Base-by-base conservation (phyloP, 2,888 invertebrate species). In the Eumerus sabulonum region DNA sequence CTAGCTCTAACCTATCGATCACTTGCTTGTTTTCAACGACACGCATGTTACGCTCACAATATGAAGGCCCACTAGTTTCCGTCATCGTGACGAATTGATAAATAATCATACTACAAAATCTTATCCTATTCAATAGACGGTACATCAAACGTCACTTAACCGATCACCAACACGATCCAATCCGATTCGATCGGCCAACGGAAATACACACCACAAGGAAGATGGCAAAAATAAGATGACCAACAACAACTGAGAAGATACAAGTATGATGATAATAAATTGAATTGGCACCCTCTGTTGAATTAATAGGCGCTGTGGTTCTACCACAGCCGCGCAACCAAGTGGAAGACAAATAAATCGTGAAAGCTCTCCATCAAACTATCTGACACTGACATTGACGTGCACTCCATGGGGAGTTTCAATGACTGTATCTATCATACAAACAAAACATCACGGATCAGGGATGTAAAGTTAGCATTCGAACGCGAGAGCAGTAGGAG, bases 341-440 rank as follows among this genome's bases (percentile, higher is more conserved):
- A 27, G 27, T 27, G 7, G 3, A 27, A 27, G 60, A 66, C 64
- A 77, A 77, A 77, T 72, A 77, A 72, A 72, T 77, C 72, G 62
- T 72, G 77, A 72, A 77, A 77, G 72, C 67, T 73, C 72, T 77
- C 62, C 62, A 72, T 77, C 77, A 77, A 67, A 59, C 19, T 63
- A 63, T 42, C 73, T 73, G 77, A 77, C 73, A 77, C 67, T 77
- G 73, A 73, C 77, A 73, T 53, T 70, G 68, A 57, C 70, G 40
- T 57, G 27, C 27, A 48, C 14, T 51, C 19, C 36, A 36, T 9
- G n/a, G 47, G 17, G 40, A 45, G 36, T 47, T 50, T 16, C 12
- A 7, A 27, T 27, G 27, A 27, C 27, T 27, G 27, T 27, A 27
- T 71, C 76, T 54, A 64, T 64, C 17, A 57, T 48, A 27, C 42